Conservation (phyloP, 1,140 invertebrate species). For the Bombus confusus region DNA sequence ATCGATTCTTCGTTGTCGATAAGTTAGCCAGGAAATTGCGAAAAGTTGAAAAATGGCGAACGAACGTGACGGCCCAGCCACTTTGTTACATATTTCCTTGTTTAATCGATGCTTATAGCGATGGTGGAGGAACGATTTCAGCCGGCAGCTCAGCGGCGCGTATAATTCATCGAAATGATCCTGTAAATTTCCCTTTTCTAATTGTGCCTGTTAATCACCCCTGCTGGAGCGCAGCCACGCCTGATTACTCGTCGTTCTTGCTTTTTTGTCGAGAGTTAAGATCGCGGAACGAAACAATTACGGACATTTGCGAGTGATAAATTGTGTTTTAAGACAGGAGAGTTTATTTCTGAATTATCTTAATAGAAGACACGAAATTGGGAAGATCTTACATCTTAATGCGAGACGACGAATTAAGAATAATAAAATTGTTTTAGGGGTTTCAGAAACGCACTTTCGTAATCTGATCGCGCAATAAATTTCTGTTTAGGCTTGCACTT, state of each 20-base stretch:
- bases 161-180: background rate
- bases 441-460: too few relatives aligned
- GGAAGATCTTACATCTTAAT: too few relatives aligned
- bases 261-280: background rate
- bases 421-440: too few relatives aligned
- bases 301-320: background rate
- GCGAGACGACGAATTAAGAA: too few relatives aligned
- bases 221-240: background rate
- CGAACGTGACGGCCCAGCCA: background rate
- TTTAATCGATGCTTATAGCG: background rate
- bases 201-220: background rate
- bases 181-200: background rate
- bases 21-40: background rate
- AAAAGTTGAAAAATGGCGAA: background rate
- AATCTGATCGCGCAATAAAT: too few relatives aligned
- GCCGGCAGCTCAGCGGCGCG: too few relatives aligned
- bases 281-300: background rate
- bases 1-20: conserved; percentile 5
- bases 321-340: background rate
- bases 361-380: background rate
- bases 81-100: background rate
- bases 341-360: background rate
- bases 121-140: background rate
- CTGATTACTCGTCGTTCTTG: background rate
- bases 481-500: too few relatives aligned